phyloP scores from a whole-genome alignment of 2,797 vertebrate species.

The Eurystomus glaucurus region DNA sequence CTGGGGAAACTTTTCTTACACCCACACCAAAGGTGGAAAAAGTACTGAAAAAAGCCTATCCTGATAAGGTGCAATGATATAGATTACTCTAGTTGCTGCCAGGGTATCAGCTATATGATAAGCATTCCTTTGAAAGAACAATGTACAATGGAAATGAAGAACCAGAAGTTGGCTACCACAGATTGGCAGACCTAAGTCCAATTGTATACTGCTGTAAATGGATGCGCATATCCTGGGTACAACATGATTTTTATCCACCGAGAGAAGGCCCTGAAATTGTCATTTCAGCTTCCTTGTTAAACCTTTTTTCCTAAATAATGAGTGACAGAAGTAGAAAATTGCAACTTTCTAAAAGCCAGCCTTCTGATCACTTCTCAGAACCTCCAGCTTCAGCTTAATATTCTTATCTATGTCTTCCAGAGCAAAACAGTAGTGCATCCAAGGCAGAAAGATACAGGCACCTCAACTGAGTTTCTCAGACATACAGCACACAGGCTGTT shows the following conservation, averaged over 20 bases:
- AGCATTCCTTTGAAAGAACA: background rate
- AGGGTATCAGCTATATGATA: background rate
- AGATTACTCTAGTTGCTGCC: background rate
- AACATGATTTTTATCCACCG: background rate
- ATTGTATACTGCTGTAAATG: background rate
- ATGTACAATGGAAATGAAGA: background rate
- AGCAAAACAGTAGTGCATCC: background rate
- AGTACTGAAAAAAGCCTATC: background rate
- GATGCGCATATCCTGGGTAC: background rate
- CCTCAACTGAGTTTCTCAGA: background rate
- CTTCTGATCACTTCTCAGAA: background rate
- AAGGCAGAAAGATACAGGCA: background rate
- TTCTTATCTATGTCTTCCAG: background rate
- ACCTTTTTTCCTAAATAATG: background rate
- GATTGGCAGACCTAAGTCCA: background rate
- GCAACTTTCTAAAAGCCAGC: background rate
- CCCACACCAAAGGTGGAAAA: constrained; percentile 9
- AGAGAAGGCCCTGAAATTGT: background rate
- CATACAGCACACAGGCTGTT: background rate
- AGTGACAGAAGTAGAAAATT: background rate
- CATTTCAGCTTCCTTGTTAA: background rate
- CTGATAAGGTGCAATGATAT: background rate
- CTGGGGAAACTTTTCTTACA: constrained; percentile 1
- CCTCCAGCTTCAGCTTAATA: background rate
- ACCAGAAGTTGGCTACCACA: background rate